Conservation (phyloP, 2,888 invertebrate genomes). For the Trichogramma dendrolimi region DNA sequence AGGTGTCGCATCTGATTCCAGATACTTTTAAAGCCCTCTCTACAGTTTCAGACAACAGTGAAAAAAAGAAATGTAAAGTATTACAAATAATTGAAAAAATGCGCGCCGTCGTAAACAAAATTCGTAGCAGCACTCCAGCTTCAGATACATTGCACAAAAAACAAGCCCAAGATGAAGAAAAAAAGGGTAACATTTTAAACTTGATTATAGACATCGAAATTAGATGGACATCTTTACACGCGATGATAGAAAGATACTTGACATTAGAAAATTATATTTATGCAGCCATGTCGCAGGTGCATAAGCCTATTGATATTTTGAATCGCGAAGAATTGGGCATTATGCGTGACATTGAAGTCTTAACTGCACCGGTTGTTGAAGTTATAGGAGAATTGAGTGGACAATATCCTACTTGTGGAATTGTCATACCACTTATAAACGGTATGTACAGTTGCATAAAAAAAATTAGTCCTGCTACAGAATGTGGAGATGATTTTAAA, state of each 20-base stretch:
- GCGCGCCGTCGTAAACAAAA: neutral
- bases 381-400: neutral
- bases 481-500: no score
- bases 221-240: neutral
- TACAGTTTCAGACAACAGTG: no score
- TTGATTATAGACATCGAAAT: slow-evolving; percentile 7
- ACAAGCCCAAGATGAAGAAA: slow-evolving; percentile 4
- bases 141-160: slow-evolving; percentile 1
- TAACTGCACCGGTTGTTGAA: neutral
- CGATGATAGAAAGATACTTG: slow-evolving; percentile 8
- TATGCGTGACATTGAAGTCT: neutral
- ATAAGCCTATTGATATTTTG: slow-evolving; percentile 2
- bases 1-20: neutral
- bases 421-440: neutral
- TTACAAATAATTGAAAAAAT: slow-evolving; percentile 5
- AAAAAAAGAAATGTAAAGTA: neutral
- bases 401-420: neutral
- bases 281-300: neutral
- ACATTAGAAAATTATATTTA: neutral
- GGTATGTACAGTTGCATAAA: no score
- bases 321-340: slow-evolving; percentile 12
- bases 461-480: no score
- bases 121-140: slow-evolving; percentile 7
- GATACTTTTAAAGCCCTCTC: no score
- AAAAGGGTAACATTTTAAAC: neutral